Conservation (phyloP, 2,888 invertebrate genomes). For the Microlaimidae sp. region DNA sequence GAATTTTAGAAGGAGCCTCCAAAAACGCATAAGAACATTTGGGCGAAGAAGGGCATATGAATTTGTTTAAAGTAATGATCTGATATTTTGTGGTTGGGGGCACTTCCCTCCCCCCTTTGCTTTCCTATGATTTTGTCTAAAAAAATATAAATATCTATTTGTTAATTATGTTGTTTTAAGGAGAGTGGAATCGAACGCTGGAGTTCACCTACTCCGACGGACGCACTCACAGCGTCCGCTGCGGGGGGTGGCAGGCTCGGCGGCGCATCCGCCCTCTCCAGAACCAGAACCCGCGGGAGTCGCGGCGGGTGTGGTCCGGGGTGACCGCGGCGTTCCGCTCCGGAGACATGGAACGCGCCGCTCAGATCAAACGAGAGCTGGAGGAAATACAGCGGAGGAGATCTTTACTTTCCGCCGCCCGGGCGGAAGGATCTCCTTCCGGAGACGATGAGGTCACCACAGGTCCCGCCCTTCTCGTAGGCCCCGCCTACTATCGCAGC, state of each 20-base stretch:
- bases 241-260: background rate
- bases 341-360: constrained; percentile 39
- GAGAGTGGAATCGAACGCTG: constrained; percentile 41
- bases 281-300: constrained; percentile 40
- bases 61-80: too few species aligned
- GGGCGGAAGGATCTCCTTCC: too few species aligned
- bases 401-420: too few species aligned
- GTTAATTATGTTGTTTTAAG: too few species aligned
- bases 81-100: too few species aligned
- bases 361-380: constrained; percentile 21
- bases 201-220: constrained; percentile 35
- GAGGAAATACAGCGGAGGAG: constrained; percentile 7
- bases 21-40: too few species aligned
- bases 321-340: constrained; percentile 39
- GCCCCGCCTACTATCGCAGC: background rate
- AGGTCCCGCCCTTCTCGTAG: background rate
- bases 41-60: too few species aligned
- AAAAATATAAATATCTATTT: too few species aligned
- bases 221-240: background rate
- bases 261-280: constrained; percentile 31
- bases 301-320: constrained; percentile 41
- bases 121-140: too few species aligned
- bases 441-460: too few species aligned
- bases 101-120: too few species aligned
- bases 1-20: too few species aligned